phyloP scores from a whole-genome alignment of 2,888 invertebrate species.

The Strigamia transsilvanica region DNA sequence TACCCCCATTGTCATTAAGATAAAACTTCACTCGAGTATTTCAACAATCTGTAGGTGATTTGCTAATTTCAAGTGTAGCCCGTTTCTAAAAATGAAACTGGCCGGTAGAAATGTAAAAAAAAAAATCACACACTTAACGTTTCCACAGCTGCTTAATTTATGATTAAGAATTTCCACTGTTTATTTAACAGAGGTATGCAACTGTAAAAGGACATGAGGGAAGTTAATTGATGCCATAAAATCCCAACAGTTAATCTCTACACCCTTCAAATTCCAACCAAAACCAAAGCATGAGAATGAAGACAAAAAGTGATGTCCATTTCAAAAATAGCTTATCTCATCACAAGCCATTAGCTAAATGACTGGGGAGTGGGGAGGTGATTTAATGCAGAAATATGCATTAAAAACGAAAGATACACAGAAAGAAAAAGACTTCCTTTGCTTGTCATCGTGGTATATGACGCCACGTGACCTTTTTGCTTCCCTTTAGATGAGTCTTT shows the following conservation, averaged over 20 bases:
- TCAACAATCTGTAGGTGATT: neutral
- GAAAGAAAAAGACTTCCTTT: slow-evolving; percentile 16
- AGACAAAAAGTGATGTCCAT: slow-evolving; percentile 12
- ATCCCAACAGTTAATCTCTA: slow-evolving; percentile 14
- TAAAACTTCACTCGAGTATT: neutral
- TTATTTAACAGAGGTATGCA: slow-evolving; percentile 23
- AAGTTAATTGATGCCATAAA: slow-evolving; percentile 20
- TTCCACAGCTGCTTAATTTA: slow-evolving; percentile 15
- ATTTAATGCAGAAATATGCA: slow-evolving; percentile 10
- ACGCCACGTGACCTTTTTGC: neutral
- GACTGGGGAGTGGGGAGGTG: slow-evolving; percentile 4
- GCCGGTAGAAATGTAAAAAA: neutral
- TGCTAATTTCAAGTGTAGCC: neutral
- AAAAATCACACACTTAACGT: neutral
- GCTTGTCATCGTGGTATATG: neutral
- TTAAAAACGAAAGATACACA: neutral
- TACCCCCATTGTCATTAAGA: neutral
- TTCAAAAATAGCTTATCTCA: slow-evolving; percentile 48
- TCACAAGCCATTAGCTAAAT: slow-evolving; percentile 28
- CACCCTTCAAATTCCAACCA: slow-evolving; percentile 31
- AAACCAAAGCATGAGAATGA: slow-evolving; percentile 6
- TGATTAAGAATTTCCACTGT: neutral
- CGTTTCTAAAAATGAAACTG: slow-evolving; percentile 20
- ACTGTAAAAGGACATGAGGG: slow-evolving; percentile 19
- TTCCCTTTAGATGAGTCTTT: neutral